A percentile compares a stretch with the other conserved stretches of the same genome.
phyloP scores from a whole-genome alignment of 2,888 invertebrate genomes.

The Argyresthia goedartella region DNA sequence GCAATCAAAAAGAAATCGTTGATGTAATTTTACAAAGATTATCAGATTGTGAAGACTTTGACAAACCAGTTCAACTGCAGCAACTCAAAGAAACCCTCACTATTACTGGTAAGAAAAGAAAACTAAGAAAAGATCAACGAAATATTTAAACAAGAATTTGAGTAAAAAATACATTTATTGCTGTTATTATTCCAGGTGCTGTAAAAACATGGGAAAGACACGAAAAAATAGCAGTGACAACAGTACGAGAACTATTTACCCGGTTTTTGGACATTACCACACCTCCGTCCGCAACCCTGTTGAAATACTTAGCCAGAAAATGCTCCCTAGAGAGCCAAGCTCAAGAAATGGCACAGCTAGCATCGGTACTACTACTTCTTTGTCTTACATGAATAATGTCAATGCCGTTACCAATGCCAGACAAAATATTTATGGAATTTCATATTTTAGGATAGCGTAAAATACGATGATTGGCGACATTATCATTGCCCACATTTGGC shows the following conservation, averaged over 20 bases:
- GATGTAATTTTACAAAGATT: constrained; percentile 80
- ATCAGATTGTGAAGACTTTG: constrained; percentile 75
- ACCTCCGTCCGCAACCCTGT: constrained; percentile 87
- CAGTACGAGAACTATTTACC: constrained; percentile 79
- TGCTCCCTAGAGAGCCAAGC: constrained; percentile 82
- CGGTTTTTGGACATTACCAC: constrained; percentile 92
- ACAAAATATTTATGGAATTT: not conserved
- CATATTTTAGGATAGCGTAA: constrained; percentile 79
- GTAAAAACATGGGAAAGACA: constrained; percentile 89
- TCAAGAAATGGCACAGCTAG: constrained; percentile 76
- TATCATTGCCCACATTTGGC: constrained; percentile 85
- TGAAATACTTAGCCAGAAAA: constrained; percentile 83
- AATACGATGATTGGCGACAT: constrained; percentile 94
- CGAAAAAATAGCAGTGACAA: constrained; percentile 82
- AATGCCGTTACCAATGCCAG: not conserved
- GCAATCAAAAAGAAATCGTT: constrained; percentile 83
- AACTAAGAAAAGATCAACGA: not conserved
- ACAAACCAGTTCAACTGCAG: constrained; percentile 81
- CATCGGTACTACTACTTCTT: constrained; percentile 68
- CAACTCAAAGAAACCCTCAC: constrained; percentile 87
- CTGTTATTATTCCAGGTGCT: constrained; percentile 67
- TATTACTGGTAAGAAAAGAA: constrained; percentile 74
- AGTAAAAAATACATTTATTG: not conserved
- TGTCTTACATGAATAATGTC: not conserved
- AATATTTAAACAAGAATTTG: not conserved